Evolutionary conservation across 64 coral and sea anemone species (phyloP), one percentile per base, ranked within the genome.

Genomic region (Montipora sp.): DNA sequence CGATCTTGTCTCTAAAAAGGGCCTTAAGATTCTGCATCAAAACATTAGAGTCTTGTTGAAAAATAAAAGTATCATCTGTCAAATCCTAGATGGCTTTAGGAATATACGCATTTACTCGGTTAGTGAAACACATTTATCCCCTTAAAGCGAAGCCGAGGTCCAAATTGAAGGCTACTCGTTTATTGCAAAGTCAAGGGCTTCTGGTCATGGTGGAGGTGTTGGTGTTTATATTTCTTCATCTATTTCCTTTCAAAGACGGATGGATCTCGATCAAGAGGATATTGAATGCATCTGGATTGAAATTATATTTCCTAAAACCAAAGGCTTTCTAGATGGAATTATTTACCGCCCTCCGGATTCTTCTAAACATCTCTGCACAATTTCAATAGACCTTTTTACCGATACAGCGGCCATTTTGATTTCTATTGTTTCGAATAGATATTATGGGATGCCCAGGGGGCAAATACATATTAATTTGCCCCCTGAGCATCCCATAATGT

Each of bases 231-330:
- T 91, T 51, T 83, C 78, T 48, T 58, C 77, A 36, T 91, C 89
- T 91, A 48, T 91, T 22, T 68, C 89, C 61, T 82, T 73, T 51
- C 63, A 74, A 70, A 91, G 89, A 83, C 77, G 79, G 75, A 72
- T 8, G 11, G 89, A 91, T 83, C 69, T 91, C 1, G 89, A 91
- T 75, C 59, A 51, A 22, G 89, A 82, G 65, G 78, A 55, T n/a
- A 81, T 81, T 8, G 89, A 90, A 81, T 80, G 78, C 50, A 90
- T 90, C 65, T 90, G 89, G 89, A 51, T 83, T 22, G 89, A 83
- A 49, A 71, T 91, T 55, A 70, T 75, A 91, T 83, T 72, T 81
- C 89, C 89, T 49, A 90, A 90, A 90, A 69, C 77, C 48, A 90
- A 90, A 90, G 75, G 66, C 53, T 80, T 90, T 70, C 59, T 90